Percentiles rank a stretch among this genome's conserved stretches.
Evolutionary conservation across 2,113 vertebrate species (phyloP).

Genomic region (Scomber japonicus): DNA sequence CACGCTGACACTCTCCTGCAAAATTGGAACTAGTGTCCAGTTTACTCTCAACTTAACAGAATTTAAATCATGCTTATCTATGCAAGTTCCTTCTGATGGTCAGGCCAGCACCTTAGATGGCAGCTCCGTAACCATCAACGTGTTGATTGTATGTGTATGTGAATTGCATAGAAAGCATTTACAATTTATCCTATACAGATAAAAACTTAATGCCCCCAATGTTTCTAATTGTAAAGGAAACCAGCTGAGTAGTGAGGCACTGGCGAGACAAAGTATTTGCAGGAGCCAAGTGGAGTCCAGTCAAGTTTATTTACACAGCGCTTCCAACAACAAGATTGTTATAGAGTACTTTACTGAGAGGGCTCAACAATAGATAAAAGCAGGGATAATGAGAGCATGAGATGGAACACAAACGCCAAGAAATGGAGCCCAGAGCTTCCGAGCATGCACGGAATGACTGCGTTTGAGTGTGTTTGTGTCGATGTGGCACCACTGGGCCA

Average conservation of each 20-base stretch:
- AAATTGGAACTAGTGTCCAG: slow-evolving; percentile 32
- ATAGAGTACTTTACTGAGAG: not conserved
- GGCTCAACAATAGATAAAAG: slow-evolving; percentile 8
- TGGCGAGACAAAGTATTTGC: not conserved
- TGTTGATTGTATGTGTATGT: too few relatives aligned
- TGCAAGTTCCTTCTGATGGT: too few relatives aligned
- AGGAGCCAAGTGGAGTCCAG: not conserved
- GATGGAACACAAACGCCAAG: not conserved
- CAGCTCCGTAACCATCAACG: too few relatives aligned
- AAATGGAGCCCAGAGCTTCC: slow-evolving; percentile 8
- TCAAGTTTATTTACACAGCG: slow-evolving; percentile 25
- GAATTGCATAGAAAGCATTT: not conserved
- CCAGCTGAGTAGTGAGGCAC: not conserved
- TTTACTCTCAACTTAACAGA: slow-evolving; percentile 25
- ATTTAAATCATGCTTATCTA: slow-evolving; percentile 18
- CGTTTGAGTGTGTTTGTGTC: not conserved
- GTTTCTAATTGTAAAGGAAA: slow-evolving; percentile 14
- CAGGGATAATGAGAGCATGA: slow-evolving; percentile 22
- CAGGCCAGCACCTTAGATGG: too few relatives aligned
- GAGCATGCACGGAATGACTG: not conserved
- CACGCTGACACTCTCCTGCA: not conserved
- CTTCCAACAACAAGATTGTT: slow-evolving; percentile 14
- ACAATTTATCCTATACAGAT: not conserved
- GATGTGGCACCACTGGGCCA: not conserved
- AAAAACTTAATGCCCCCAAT: slow-evolving; percentile 15